Percentiles rank a stretch among this genome's conserved stretches.
Evolutionary conservation across 1,140 invertebrate species (phyloP).

Genomic region (Araneus ventricosus): DNA sequence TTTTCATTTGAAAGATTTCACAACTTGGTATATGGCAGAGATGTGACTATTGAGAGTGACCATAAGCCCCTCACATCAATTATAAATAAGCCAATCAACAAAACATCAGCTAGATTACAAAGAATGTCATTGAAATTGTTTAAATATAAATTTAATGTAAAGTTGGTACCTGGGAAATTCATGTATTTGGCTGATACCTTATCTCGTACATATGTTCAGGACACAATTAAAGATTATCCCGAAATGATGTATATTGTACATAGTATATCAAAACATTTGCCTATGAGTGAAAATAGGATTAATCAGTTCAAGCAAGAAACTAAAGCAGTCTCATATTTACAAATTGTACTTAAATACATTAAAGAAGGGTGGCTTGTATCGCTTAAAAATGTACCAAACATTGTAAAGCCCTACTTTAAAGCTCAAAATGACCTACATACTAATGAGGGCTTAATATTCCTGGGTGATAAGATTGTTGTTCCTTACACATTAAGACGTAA

Average conservation of each 20-base stretch:
- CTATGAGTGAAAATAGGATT: too few species aligned
- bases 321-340: not conserved
- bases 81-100: conserved; percentile 66
- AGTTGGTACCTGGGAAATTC: conserved; percentile 46
- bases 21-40: conserved; percentile 79
- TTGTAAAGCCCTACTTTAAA: not conserved
- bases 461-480: too few species aligned
- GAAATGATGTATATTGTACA: too few species aligned
- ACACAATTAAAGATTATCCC: too few species aligned
- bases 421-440: too few species aligned
- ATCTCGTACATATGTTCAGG: conserved; percentile 64
- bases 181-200: conserved; percentile 70
- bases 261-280: conserved; percentile 11
- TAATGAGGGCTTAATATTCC: too few species aligned
- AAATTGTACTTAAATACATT: not conserved
- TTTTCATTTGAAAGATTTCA: conserved; percentile 80
- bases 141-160: too few species aligned
- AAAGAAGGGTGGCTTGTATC: too few species aligned
- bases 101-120: too few species aligned
- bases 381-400: conserved; percentile 47
- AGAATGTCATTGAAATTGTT: conserved; percentile 72
- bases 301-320: too few species aligned
- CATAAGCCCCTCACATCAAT: conserved; percentile 77
- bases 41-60: conserved; percentile 79
- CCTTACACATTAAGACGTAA: too few species aligned